These are phyloP conservation scores for Oithona nana DNA, from an alignment of 2,888 invertebrate genomes.

Conservation along the genomic window DNA sequence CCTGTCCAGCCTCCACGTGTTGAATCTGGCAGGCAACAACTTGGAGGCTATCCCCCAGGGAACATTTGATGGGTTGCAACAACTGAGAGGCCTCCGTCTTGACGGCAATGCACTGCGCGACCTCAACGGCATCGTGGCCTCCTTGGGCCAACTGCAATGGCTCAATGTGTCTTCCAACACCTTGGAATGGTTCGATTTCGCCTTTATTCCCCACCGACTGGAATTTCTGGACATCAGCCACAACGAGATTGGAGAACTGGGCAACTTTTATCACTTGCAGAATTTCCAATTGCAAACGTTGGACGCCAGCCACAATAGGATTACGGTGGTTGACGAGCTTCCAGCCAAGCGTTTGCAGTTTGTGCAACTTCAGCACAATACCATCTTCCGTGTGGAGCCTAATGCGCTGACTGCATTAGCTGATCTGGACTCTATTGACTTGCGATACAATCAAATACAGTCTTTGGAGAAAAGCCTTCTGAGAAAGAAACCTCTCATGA, in stretches of 20 bases:
- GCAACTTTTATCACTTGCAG: constrained; percentile 29
- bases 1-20: constrained; percentile 16
- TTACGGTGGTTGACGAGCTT: constrained; percentile 38
- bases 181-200: constrained; percentile 70
- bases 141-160: constrained; percentile 64
- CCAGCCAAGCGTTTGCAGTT: constrained; percentile 26
- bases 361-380: constrained; percentile 44
- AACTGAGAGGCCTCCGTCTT: constrained; percentile 63
- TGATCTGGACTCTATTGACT: constrained; percentile 71
- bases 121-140: constrained; percentile 60
- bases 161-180: constrained; percentile 78
- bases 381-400: constrained; percentile 61
- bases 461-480: neutral
- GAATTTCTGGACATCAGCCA: constrained; percentile 79
- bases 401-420: constrained; percentile 72
- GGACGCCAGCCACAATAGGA: constrained; percentile 76
- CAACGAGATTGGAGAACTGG: constrained; percentile 57
- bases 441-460: constrained; percentile 57
- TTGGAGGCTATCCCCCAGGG: constrained; percentile 56
- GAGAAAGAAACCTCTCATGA: too few relatives aligned
- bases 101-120: constrained; percentile 66
- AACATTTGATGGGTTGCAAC: constrained; percentile 55
- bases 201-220: constrained; percentile 55
- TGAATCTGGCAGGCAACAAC: constrained; percentile 65
- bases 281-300: constrained; percentile 54